Percentiles rank a stretch among this genome's conserved stretches.
phyloP scores from a whole-genome alignment of 2,113 vertebrate species.

The Rattus rattus region DNA sequence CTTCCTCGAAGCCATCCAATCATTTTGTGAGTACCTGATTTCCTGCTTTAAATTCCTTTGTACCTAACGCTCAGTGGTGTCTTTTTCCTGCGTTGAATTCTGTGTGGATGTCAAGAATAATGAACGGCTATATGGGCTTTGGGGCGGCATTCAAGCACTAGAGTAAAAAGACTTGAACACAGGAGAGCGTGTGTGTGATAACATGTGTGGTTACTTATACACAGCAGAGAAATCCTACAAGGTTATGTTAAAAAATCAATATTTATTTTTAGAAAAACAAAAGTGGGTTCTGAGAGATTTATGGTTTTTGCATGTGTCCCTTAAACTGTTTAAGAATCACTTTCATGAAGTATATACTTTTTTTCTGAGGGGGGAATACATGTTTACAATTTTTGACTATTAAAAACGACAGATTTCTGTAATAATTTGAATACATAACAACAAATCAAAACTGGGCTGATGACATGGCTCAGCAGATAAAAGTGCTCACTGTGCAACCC shows the following conservation, averaged over 20 bases:
- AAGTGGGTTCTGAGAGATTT: neutral
- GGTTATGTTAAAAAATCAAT: conserved; percentile 41
- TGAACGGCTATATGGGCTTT: neutral
- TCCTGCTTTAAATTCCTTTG: conserved; percentile 28
- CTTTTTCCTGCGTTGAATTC: neutral
- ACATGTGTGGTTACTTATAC: neutral
- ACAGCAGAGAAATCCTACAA: conserved; percentile 16
- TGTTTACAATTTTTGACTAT: neutral
- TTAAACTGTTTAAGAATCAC: neutral
- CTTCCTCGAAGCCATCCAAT: neutral
- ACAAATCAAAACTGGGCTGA: neutral
- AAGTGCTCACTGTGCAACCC: neutral
- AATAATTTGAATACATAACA: conserved; percentile 18
- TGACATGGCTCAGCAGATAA: neutral
- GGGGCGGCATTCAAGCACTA: neutral
- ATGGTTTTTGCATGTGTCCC: neutral
- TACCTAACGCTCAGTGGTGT: neutral
- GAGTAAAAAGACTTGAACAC: neutral
- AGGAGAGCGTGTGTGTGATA: neutral
- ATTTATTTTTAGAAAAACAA: conserved; percentile 31
- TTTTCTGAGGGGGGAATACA: neutral
- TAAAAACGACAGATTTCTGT: neutral
- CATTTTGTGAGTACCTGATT: conserved; percentile 44
- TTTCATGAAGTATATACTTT: neutral
- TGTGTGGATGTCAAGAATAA: conserved; percentile 45